Conservation (phyloP, 92 coral and sea anemone species). For the Nematostella vectensis region DNA sequence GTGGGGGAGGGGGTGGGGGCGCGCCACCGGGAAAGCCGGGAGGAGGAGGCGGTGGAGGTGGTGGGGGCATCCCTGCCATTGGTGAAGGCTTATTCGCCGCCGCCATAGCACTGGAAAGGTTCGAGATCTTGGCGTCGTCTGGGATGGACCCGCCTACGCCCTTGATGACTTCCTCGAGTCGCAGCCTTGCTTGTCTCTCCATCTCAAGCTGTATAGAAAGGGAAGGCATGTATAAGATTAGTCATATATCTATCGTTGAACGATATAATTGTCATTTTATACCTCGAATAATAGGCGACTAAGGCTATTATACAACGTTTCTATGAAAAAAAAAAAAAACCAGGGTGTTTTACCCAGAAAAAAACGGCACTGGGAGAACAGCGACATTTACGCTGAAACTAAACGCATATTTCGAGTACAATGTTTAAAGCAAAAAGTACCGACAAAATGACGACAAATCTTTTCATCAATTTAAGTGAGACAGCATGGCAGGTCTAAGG, state of each 20-base stretch:
- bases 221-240: not conserved
- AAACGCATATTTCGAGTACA: too few relatives aligned
- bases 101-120: conserved; percentile 61
- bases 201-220: conserved; percentile 57
- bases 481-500: too few relatives aligned
- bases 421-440: too few relatives aligned
- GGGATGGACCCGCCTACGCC: conserved; percentile 89
- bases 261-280: too few relatives aligned
- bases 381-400: too few relatives aligned
- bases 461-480: too few relatives aligned
- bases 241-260: not conserved
- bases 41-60: conserved; percentile 95
- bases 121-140: conserved; percentile 83
- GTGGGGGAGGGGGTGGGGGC: conserved; percentile 72
- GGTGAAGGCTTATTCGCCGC: conserved; percentile 69
- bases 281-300: too few relatives aligned
- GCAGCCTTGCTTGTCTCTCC: conserved; percentile 62
- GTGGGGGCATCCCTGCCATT: conserved; percentile 71
- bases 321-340: too few relatives aligned
- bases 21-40: conserved; percentile 36
- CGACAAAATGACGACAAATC: too few relatives aligned
- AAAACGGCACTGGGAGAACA: too few relatives aligned
- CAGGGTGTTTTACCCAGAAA: too few relatives aligned
- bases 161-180: conserved; percentile 83
- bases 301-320: too few relatives aligned